phyloP scores from a whole-genome alignment of 2,888 invertebrate species.

The Tetheella fluctuosa region DNA sequence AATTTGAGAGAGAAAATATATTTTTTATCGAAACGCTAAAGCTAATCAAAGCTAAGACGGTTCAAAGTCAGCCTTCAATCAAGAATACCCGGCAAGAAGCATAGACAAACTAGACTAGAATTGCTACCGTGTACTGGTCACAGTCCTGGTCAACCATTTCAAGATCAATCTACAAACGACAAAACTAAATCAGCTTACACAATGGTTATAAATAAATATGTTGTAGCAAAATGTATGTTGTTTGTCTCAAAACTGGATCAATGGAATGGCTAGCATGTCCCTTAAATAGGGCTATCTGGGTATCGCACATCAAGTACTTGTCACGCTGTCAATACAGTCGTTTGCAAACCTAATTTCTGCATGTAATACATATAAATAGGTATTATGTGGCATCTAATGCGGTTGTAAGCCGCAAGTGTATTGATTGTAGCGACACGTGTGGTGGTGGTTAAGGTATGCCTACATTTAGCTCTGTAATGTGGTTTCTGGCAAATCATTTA shows the following conservation, averaged over 20 bases:
- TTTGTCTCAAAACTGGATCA: slow-evolving; percentile 13
- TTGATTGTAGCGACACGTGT: slow-evolving; percentile 1
- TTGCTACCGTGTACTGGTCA: no score
- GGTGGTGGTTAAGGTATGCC: neutral
- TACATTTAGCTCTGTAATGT: neutral
- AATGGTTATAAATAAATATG: slow-evolving; percentile 5
- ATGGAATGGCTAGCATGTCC: slow-evolving; percentile 10
- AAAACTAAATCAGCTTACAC: neutral
- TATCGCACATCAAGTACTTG: slow-evolving; percentile 44
- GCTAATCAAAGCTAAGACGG: no score
- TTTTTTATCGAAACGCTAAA: no score
- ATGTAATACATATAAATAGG: slow-evolving; percentile 49
- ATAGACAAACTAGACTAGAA: no score
- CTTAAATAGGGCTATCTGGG: slow-evolving; percentile 28
- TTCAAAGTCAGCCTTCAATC: no score
- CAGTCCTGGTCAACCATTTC: neutral
- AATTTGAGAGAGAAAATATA: no score
- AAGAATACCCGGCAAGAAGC: no score
- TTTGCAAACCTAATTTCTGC: slow-evolving; percentile 58
- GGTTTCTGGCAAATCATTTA: neutral
- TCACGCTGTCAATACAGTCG: slow-evolving; percentile 35
- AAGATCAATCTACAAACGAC: neutral
- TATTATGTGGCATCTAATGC: slow-evolving; percentile 18
- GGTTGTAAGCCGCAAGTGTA: neutral
- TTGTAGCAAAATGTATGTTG: neutral